Evolutionary conservation across 1,140 invertebrate genomes (phyloP), one percentile per base, ranked within the genome.

Genomic region (Apolygus lucorum): DNA sequence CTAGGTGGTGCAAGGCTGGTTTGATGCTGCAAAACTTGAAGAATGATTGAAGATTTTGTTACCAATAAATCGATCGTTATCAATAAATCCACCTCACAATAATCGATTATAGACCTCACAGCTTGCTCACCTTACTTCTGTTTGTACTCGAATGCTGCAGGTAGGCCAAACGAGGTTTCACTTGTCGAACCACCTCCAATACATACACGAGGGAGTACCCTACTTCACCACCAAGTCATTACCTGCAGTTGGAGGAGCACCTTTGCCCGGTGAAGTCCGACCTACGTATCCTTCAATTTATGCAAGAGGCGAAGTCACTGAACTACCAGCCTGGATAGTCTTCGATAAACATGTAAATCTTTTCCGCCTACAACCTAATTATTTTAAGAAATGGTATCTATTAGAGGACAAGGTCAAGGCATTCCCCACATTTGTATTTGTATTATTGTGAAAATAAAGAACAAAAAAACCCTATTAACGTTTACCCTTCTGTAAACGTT

Each of bases 341-440:
- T 94, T 89, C 78, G 92, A 95, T 76, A 90, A 92, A 80, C 85
- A 95, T 80, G 90, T 89, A 76, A 69, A 17, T 72, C n/a, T n/a
- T n/a, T n/a, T n/a, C n/a, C n/a, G n/a, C n/a, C n/a, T n/a, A n/a
- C n/a, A n/a, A n/a, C n/a, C n/a, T n/a, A n/a, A n/a, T n/a, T n/a
- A n/a, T n/a, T n/a, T n/a, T n/a, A n/a, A n/a, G n/a, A n/a, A n/a
- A n/a, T n/a, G n/a, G n/a, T n/a, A n/a, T n/a, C n/a, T n/a, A n/a
- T n/a, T n/a, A n/a, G n/a, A n/a, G n/a, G n/a, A n/a, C n/a, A n/a
- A n/a, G n/a, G n/a, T n/a, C n/a, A n/a, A n/a, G n/a, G n/a, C n/a
- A n/a, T n/a, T n/a, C n/a, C n/a, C n/a, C n/a, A n/a, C n/a, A n/a
- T n/a, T n/a, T n/a, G n/a, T n/a, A n/a, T n/a, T n/a, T n/a, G n/a